Evolutionary conservation across 1,140 invertebrate species (phyloP), one percentile per base, ranked within the genome.

Genomic region (Scaptodrosophila lebanonensis): DNA sequence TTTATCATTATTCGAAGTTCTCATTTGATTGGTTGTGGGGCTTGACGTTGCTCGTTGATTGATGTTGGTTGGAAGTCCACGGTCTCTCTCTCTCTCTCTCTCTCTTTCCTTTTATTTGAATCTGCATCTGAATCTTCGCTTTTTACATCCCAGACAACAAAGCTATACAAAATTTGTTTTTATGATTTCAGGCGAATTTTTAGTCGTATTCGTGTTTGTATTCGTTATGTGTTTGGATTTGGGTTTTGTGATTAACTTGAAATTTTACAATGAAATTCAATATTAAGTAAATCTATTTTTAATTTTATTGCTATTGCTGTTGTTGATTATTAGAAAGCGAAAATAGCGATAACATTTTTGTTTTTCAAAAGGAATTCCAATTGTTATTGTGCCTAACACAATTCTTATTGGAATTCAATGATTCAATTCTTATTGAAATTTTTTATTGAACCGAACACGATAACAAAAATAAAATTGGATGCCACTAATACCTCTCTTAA

Each of bases 181-280:
- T 83, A 84, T 84, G 72, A 83, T 77, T 84, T 84, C 79, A 57
- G 60, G 69, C 71, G 79, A 84, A 84, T 68, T 84, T 62, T 58
- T 36, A 43, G 39, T 38, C 25, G 38, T 32, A 33, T 33, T 44
- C 3, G 33, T 35, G 13, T 54, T 22, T 69, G 25, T 40, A 60
- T 13, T 9, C 11, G 36, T 47, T 53, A 9, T 36, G 12, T 13
- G 6, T 48, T 32, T 27, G 3, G 16, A 20, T 56, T 36, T 15
- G n/a, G 30, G 30, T 59, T 52, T 57, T 64, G 33, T 69, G n/a
- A n/a, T 73, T 56, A 57, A 62, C 48, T 82, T 83, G 47, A 79
- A 79, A 79, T 84, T 84, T 84, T 84, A 84, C 73, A 75, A 75
- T 84, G 79, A 84, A 84, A 84, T 84, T 84, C 69, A 84, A 84